Base-by-base conservation (phyloP, 2,888 invertebrate species). In the Andricus curvator region DNA sequence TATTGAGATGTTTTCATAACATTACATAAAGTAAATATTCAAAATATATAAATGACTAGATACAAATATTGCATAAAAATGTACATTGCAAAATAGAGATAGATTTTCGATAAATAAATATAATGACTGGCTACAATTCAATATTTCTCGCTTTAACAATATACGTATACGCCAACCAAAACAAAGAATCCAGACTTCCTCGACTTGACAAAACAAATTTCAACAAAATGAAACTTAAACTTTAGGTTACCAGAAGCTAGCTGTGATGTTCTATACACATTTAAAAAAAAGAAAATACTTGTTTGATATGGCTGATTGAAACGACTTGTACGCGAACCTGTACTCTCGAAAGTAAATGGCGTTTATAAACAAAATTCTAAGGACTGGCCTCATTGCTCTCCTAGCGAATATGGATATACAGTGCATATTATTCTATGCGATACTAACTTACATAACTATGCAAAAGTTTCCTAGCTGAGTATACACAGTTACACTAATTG, bases 11-110 rank as follows among this genome's bases (percentile, higher is more conserved):
- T 90, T 92, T 92, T 92, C 92, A 92, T 91, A 92, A 92, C 91
- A 91, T 91, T 91, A 92, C 90, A 91, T 91, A 90, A 91, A 89
- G 89, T 91, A 91, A 92, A 90, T 91, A 90, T 91, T 91, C 90
- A 90, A 91, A 91, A 90, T 89, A 90, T 91, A 90, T 89, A 91
- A 90, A 92, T 92, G 92, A 92, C 92, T 92, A 92, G 92, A 92
- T 92, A 92, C 88, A 92, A 92, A 91, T 91, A 91, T 92, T 91
- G 91, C 91, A 89, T 92, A 91, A 82, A 92, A 92, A 92, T 92
- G 86, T 92, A 92, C 91, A 92, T 91, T 91, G 91, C 89, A 91
- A 92, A 92, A 90, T 91, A 91, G 88, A 89, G 88, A 89, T 90
- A 89, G 84, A 89, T 88, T 89, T 90, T 87, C 88, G 87, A 86